Evolutionary conservation across 1,140 invertebrate genomes (phyloP), one percentile per base, ranked within the genome.

Genomic region (Pseudomyrmex pallidus): DNA sequence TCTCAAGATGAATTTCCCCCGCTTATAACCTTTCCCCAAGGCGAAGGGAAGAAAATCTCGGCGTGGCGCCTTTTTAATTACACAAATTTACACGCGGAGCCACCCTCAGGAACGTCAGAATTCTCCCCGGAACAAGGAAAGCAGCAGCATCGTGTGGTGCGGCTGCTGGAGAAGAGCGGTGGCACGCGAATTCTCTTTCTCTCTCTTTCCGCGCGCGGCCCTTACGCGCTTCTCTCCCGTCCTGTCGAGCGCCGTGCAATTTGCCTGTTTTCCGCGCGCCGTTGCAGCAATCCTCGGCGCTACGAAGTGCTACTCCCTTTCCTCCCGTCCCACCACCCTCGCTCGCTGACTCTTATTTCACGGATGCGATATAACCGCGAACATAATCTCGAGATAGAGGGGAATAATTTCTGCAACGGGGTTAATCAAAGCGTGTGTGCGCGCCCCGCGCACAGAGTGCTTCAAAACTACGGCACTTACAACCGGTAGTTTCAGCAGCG

Each of bases 341-440:
- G 76, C 76, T 70, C 76, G 52, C 76, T 80, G 82, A 83, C 67
- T 82, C 78, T 82, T 82, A 82, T 82, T 82, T 82, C 70, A 74
- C 70, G 78, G 78, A 74, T 82, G 78, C 78, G 20, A 74, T 74
- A 74, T 74, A 82, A 82, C 70, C 78, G 78, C 78, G 78, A 82
- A 54, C 78, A 74, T 82, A 82, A 82, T 82, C 70, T 82, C 78
- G 82, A 83, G 82, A 76, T 54, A 77, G 82, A 59, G 82, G 35
- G 59, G 82, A 83, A 83, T 82, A 82, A 82, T 74, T 82, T 10
- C 56, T 63, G 78, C 70, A 74, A 82, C 70, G 59, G 70, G 59
- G 70, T 82, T 82, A 82, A 82, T 82, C 78, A 74, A 80, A 80
- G 76, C 78, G 68, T 74, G 48, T 35, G 12, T 68, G 10, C 25